Conservation (phyloP, 1,140 invertebrate species). For the Oryctes rhinoceros region DNA sequence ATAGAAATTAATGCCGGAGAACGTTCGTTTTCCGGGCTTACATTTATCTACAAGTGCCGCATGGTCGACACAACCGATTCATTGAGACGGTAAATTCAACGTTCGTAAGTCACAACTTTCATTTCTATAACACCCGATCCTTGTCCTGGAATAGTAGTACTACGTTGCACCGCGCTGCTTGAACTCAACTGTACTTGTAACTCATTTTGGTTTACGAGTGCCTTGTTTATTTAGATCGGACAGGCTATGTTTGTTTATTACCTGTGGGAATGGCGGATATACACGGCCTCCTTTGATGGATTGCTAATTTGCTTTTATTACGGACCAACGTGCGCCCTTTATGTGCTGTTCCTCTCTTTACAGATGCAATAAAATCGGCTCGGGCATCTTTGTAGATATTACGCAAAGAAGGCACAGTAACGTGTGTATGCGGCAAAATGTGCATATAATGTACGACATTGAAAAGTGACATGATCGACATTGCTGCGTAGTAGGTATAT, state of each 20-base stretch:
- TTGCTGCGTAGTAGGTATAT: neutral
- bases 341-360: neutral
- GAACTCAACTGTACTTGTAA: conserved; percentile 37
- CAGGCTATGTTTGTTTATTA: conserved; percentile 51
- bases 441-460: conserved; percentile 4
- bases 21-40: too few relatives aligned
- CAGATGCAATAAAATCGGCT: neutral
- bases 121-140: neutral
- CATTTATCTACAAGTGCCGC: neutral
- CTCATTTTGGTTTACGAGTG: conserved; percentile 45
- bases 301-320: conserved; percentile 46
- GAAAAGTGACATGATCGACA: conserved; percentile 6
- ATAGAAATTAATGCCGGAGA: too few relatives aligned
- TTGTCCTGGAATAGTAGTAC: neutral
- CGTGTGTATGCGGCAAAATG: neutral
- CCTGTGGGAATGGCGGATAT: conserved; percentile 47
- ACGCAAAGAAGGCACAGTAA: neutral
- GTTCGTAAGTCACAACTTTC: neutral
- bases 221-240: conserved; percentile 48
- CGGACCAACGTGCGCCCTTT: conserved; percentile 20
- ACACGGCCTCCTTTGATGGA: conserved; percentile 45
- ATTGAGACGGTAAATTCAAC: neutral
- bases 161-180: neutral
- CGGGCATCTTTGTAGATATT: conserved; percentile 4
- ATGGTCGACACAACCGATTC: neutral